Evolutionary conservation across 2,888 invertebrate genomes (phyloP), one percentile per base, ranked within the genome.

Genomic region (Orthosia cruda): DNA sequence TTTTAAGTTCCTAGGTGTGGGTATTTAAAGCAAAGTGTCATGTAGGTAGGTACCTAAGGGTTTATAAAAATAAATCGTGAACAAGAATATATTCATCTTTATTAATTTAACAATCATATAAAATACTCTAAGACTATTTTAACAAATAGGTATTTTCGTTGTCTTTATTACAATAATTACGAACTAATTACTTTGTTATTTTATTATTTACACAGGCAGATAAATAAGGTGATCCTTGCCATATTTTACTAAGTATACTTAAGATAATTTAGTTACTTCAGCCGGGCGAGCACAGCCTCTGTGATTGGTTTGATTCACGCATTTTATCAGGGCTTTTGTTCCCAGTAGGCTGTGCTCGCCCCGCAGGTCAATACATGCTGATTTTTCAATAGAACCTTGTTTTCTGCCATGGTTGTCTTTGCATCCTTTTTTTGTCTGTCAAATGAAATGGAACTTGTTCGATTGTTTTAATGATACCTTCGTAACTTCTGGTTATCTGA

Each of bases 71-170:
- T 70, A 73, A 85, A 78, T 79, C 54, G 61, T 83, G 71, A 87
- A 87, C 86, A 86, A 80, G 70, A 81, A 83, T 86, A 82, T 81
- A 85, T 72, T 74, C 81, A 78, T 86, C 79, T 88, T 88, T 86
- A 83, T 87, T 87, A 76, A 71, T 80, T 72, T 79, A 86, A 88
- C 80, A 88, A 83, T 59, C 64, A 74, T 79, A 66, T 69, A 83
- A 83, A 63, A 47, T 80, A 79, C 58, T 77, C 59, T 76, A 82
- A n/a, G 15, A 67, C 66, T 72, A 82, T 77, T 78, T 74, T 83
- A 85, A 77, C 80, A 84, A 76, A 80, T 84, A 83, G 78, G 72
- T 84, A 74, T 84, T 80, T 79, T 87, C 88, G 88, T 86, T 88
- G 88, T 78, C 65, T 80, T 55, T 68, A 71, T 74, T 68, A 77